A percentile compares a stretch with the other conserved stretches of the same genome.
phyloP scores from a whole-genome alignment of 2,797 vertebrate genomes.

The Catamblyrhynchus diadema region DNA sequence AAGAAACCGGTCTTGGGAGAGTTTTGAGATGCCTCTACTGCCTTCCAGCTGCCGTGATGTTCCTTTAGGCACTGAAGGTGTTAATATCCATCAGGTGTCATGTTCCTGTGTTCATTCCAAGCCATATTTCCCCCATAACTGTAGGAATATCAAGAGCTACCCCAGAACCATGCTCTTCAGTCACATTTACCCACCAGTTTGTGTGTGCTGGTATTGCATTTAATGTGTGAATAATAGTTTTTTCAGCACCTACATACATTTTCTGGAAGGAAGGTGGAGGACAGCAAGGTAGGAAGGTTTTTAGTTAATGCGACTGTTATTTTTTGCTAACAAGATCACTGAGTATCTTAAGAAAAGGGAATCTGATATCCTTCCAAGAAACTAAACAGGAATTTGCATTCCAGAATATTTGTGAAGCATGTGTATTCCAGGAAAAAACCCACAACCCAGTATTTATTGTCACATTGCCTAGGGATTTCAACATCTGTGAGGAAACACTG shows the following conservation, averaged over 20 bases:
- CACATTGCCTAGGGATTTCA: background rate
- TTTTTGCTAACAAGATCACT: constrained; percentile 14
- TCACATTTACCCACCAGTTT: background rate
- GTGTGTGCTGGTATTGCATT: background rate
- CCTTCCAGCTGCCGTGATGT: background rate
- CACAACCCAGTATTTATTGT: background rate
- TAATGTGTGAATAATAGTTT: background rate
- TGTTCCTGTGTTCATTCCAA: background rate
- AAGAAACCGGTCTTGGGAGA: background rate
- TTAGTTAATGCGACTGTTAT: background rate
- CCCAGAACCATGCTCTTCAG: background rate
- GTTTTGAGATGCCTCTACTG: background rate
- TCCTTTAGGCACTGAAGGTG: background rate
- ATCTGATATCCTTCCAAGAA: constrained; percentile 28
- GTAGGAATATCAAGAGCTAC: background rate
- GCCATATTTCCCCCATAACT: background rate
- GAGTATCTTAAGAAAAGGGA: background rate
- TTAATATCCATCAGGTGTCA: background rate
- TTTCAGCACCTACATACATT: background rate
- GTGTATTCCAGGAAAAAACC: background rate
- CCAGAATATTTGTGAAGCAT: background rate
- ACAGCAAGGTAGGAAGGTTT: background rate
- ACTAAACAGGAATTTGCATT: background rate
- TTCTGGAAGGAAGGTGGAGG: background rate
- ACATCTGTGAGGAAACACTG: background rate